Conservation (phyloP, 2,797 vertebrate genomes). For the Zalophus californianus region DNA sequence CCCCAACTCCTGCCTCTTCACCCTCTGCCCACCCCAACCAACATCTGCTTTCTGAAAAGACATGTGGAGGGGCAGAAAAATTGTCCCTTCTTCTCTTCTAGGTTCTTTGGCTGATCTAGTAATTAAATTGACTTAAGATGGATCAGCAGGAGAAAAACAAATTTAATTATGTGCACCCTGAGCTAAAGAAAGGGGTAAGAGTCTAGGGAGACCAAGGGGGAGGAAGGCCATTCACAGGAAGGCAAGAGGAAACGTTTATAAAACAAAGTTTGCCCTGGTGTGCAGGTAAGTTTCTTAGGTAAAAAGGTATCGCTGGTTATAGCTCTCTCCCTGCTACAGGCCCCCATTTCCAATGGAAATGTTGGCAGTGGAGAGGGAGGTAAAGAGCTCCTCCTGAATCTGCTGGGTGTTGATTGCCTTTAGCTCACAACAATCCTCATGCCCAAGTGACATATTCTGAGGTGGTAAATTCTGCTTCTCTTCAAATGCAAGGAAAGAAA, state of each 20-base stretch:
- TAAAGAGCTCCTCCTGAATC: neutral
- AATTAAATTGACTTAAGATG: neutral
- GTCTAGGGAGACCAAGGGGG: neutral
- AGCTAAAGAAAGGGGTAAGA: neutral
- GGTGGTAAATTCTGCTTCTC: neutral
- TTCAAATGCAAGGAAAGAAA: neutral
- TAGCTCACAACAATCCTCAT: neutral
- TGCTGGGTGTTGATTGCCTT: neutral
- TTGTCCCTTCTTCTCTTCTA: neutral
- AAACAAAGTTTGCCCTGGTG: neutral
- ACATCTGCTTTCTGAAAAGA: slow-evolving; percentile 40
- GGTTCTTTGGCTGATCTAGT: neutral
- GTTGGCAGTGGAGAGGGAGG: neutral
- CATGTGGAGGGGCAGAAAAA: neutral
- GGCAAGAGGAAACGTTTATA: neutral
- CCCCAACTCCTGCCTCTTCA: neutral
- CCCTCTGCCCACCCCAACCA: neutral
- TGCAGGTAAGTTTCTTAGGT: neutral
- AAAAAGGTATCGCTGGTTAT: neutral
- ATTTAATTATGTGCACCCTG: neutral
- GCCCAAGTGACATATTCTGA: neutral
- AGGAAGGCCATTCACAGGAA: neutral
- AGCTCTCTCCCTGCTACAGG: neutral
- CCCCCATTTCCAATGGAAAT: neutral
- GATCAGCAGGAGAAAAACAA: neutral